Base-by-base conservation (phyloP, 2,888 invertebrate species). In the Calameuta filiformis region DNA sequence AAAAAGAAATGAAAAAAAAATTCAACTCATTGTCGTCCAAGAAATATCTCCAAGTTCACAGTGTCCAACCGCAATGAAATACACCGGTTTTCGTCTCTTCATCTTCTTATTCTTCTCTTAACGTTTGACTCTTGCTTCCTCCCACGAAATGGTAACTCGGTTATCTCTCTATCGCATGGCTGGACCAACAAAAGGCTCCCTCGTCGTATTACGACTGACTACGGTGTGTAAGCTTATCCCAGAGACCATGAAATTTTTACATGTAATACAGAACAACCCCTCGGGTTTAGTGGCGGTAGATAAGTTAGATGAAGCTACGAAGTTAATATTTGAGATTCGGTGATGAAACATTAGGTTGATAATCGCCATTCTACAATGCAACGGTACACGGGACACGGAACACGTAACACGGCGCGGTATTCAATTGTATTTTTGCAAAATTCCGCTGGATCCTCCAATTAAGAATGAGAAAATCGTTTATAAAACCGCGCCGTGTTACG, bases 71-170 rank as follows among this genome's bases (percentile, higher is more conserved):
- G 23, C 23, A 56, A 56, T 71, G 71, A 33, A 34, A 30, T 11
- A 71, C 71, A 71, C 71, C 71, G 71, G 71, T 71, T 71, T 31
- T 31, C 12, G 31, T 71, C 33, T 69, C 69, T 71, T 71, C 31
- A 9, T 71, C 71, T 71, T 71, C 71, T 71, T 71, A 71, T 71
- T 71, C 71, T 12, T 71, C 71, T 34, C 71, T 71, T 31, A 31
- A 31, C 6, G 71, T 56, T 9, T 23, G 56, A 56, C 56, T 56
- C 71, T 31, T 34, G 71, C 71, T n/a, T 71, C 15, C 71, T 15
- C 71, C 31, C 23, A 34, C 71, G 34, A 31, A 15, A 34, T 71
- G 71, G 71, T 71, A 15, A 34, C 71, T 71, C 33, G 12, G 71
- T 71, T 71, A 71, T 71, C 71, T 71, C 33, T 33, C 71, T 71